Base-by-base conservation (phyloP, 30 jellyfish, hydroid and myxozoan species). In the Haliclystus octoradiatus region DNA sequence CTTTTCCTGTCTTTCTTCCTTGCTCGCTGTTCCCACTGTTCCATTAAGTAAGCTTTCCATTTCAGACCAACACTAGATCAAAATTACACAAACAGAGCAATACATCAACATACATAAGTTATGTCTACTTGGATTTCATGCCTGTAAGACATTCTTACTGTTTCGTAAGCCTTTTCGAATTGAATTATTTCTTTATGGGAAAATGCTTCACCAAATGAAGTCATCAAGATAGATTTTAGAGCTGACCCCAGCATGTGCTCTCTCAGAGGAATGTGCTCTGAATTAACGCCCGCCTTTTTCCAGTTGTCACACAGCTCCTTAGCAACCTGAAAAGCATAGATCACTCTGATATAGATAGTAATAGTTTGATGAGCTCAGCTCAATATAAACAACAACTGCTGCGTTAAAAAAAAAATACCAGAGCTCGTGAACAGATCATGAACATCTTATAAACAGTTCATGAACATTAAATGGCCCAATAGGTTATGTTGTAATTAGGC, bases 51-150 rank as follows among this genome's bases (percentile, higher is more conserved):
- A 94, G 2, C 50, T 62, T 35, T 78, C 96, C 94, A 86, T 79
- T 49, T 86, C 96, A 52, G 13, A 61, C 90, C 91, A 86, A 70
- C 96, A 86, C 96, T 86, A 52, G 30, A 79, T 31, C 2, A 28
- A 3, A 0, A 63, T 69, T 19, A 27, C 19, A 9, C 2, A 5
- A 62, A 1, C 60, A 2, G 2, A 5, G 68, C n/a, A n/a, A n/a
- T n/a, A n/a, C n/a, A n/a, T n/a, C n/a, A n/a, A n/a, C n/a, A n/a
- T n/a, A n/a, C n/a, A n/a, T n/a, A n/a, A n/a, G n/a, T n/a, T n/a
- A n/a, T n/a, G n/a, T n/a, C n/a, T n/a, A n/a, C n/a, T n/a, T n/a
- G n/a, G n/a, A n/a, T n/a, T n/a, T n/a, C n/a, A n/a, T n/a, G n/a
- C n/a, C n/a, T n/a, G n/a, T n/a, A n/a, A n/a, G n/a, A 66, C 24